These are phyloP conservation scores for Limnephilus lunatus DNA, from an alignment of 2,888 invertebrate genomes.

Conservation along the genomic window DNA sequence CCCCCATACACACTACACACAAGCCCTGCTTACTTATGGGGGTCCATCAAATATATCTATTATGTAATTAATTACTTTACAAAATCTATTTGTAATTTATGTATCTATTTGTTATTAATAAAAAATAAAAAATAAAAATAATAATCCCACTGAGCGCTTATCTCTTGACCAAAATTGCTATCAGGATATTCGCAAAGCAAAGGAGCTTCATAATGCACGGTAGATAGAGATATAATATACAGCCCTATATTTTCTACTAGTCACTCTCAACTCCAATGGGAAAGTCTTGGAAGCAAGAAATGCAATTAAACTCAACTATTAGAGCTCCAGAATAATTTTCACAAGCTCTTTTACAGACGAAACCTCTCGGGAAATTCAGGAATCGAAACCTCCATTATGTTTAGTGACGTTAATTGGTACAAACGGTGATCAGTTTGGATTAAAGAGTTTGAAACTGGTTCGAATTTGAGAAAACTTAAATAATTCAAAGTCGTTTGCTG, in stretches of 20 bases:
- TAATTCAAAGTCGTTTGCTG: neutral
- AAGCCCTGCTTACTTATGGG: too few species aligned
- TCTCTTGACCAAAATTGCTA: neutral
- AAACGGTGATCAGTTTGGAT: neutral
- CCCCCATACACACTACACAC: too few species aligned
- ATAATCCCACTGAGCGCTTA: neutral
- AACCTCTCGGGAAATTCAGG: slow-evolving; percentile 6
- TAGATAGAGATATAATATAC: neutral
- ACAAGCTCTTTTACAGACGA: neutral
- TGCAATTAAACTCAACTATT: slow-evolving; percentile 23
- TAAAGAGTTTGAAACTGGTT: neutral
- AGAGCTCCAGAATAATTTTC: slow-evolving; percentile 3
- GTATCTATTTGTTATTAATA: too few species aligned
- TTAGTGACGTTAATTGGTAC: slow-evolving; percentile 15
- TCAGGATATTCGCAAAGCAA: neutral
- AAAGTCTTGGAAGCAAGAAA: slow-evolving; percentile 13
- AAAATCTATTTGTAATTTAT: too few species aligned
- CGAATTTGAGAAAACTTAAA: neutral
- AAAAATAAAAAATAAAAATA: too few species aligned
- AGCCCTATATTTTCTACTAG: neutral
- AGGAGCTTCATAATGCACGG: neutral
- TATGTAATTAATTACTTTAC: too few species aligned
- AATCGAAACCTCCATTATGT: slow-evolving; percentile 11
- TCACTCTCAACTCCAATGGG: neutral
- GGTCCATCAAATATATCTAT: too few species aligned